phyloP scores from a whole-genome alignment of 2,797 vertebrate genomes.

The Ciconia nigra region DNA sequence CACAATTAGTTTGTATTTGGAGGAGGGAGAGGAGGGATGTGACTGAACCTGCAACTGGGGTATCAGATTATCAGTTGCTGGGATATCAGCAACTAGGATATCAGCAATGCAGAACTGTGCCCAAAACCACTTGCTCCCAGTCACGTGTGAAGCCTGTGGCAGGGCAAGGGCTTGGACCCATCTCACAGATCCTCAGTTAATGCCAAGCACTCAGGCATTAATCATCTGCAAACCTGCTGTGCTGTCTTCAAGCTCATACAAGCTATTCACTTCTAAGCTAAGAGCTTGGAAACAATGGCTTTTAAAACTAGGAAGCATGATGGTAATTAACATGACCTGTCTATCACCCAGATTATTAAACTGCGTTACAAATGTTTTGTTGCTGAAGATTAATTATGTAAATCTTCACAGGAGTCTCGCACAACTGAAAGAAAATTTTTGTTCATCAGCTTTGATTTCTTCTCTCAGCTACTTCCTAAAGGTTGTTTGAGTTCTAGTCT shows the following conservation, averaged over 20 bases:
- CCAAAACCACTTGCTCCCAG: not conserved
- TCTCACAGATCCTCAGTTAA: not conserved
- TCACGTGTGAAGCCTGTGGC: not conserved
- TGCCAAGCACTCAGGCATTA: slow-evolving; percentile 1
- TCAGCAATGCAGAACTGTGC: not conserved
- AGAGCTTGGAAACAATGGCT: slow-evolving; percentile 24
- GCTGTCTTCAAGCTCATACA: not conserved
- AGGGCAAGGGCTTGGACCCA: not conserved
- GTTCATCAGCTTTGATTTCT: slow-evolving; percentile 5
- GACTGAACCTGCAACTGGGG: not conserved
- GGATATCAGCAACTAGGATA: not conserved
- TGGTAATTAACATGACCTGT: slow-evolving; percentile 50
- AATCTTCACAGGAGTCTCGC: slow-evolving; percentile 33
- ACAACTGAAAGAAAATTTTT: slow-evolving; percentile 14
- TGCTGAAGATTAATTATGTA: slow-evolving; percentile 55
- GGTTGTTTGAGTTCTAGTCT: not conserved
- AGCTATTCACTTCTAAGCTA: not conserved
- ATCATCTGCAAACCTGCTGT: slow-evolving; percentile 2
- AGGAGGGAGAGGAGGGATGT: not conserved
- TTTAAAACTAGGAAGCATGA: slow-evolving; percentile 32
- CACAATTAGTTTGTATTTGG: not conserved
- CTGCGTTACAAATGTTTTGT: slow-evolving; percentile 33
- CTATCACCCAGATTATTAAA: slow-evolving; percentile 49
- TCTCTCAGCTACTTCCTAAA: not conserved
- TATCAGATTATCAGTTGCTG: not conserved